A percentile compares a stretch with the other conserved stretches of the same genome.
phyloP scores from a whole-genome alignment of 92 coral and sea anemone species.

The Zoanthus sansibaricus region DNA sequence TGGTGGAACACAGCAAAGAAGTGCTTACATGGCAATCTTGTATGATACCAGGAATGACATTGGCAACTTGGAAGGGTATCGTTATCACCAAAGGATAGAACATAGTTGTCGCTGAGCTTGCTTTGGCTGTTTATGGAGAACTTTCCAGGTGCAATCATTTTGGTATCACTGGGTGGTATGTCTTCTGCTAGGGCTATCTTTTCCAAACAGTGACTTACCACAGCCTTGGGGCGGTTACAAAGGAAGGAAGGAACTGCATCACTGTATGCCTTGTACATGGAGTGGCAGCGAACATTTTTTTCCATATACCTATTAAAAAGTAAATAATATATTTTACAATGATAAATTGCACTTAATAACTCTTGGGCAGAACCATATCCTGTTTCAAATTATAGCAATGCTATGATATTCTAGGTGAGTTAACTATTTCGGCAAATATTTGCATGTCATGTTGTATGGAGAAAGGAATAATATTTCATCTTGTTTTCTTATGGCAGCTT shows the following conservation, averaged over 20 bases:
- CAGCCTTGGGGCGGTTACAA: constrained; percentile 1
- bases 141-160: not conserved
- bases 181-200: not conserved
- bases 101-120: too few relatives aligned
- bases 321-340: not conserved
- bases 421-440: too few relatives aligned
- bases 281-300: constrained; percentile 18
- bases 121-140: not conserved
- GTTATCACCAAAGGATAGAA: not conserved
- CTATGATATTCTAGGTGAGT: too few relatives aligned
- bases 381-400: too few relatives aligned
- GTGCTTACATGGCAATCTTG: constrained; percentile 56
- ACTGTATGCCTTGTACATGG: constrained; percentile 26
- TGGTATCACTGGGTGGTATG: not conserved
- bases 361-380: too few relatives aligned
- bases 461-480: too few relatives aligned
- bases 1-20: constrained; percentile 26
- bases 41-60: constrained; percentile 31
- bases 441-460: too few relatives aligned
- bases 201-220: constrained; percentile 26
- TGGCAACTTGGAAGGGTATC: constrained; percentile 42
- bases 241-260: constrained; percentile 17
- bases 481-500: too few relatives aligned
- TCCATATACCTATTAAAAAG: constrained; percentile 25
- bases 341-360: too few relatives aligned